Conservation (phyloP, 2,113 vertebrate genomes). For the Albula glossodonta region DNA sequence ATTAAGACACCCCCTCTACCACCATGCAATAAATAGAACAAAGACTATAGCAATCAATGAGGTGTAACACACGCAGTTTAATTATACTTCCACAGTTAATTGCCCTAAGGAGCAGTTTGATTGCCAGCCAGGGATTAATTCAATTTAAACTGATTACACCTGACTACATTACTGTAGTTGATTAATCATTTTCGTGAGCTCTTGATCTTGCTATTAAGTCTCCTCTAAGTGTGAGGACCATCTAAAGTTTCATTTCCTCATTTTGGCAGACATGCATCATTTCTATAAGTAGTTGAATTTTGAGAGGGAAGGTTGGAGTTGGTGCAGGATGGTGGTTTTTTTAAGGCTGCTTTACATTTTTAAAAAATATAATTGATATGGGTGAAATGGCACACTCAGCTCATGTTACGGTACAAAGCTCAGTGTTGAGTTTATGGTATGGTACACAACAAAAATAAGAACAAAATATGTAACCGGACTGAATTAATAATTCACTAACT, state of each 20-base stretch:
- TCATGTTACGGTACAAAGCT: too few relatives aligned
- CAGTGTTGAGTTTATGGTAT: too few relatives aligned
- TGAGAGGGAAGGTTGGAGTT: not conserved
- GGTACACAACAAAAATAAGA: too few relatives aligned
- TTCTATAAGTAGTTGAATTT: not conserved
- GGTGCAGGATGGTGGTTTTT: not conserved
- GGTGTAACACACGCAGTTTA: conserved; percentile 10
- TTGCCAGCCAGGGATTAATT: conserved; percentile 32
- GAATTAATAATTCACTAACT: too few relatives aligned
- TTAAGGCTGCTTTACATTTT: not conserved
- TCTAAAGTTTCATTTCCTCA: too few relatives aligned
- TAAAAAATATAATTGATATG: not conserved
- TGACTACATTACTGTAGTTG: conserved; percentile 26
- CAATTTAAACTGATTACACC: conserved; percentile 32
- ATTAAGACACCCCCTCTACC: not conserved
- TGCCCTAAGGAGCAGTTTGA: conserved; percentile 26
- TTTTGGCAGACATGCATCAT: not conserved
- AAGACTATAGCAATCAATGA: conserved; percentile 13
- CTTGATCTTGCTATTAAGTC: conserved; percentile 17
- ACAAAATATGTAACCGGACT: too few relatives aligned
- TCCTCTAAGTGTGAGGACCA: not conserved
- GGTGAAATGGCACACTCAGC: too few relatives aligned
- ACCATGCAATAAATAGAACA: not conserved
- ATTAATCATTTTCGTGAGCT: conserved; percentile 30
- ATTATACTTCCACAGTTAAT: conserved; percentile 26